Percentiles rank a stretch among this genome's conserved stretches.
Evolutionary conservation across 1,140 invertebrate genomes (phyloP).

Genomic region (Pseudoatta argentina): DNA sequence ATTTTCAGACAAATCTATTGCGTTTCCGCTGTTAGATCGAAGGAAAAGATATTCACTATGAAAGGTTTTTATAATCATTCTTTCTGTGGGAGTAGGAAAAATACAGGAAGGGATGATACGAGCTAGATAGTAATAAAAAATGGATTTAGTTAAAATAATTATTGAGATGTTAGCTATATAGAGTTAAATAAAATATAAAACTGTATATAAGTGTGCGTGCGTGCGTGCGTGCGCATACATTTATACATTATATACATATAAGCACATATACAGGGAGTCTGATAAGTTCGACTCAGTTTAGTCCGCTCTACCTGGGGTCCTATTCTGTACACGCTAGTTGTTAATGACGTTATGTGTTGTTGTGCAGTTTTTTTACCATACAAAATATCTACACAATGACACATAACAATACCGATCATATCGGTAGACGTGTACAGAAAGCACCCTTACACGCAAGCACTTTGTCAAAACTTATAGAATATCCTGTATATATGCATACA

Average conservation of each 20-base stretch:
- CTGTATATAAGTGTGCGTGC: constrained; percentile 67
- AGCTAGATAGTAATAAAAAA: constrained; percentile 74
- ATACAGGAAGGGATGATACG: constrained; percentile 70
- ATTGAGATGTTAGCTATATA: constrained; percentile 71
- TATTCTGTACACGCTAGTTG: too few relatives aligned
- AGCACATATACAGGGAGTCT: too few relatives aligned
- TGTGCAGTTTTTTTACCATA: too few relatives aligned
- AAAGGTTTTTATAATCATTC: constrained; percentile 68
- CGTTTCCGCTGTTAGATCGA: constrained; percentile 44
- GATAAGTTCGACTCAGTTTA: too few relatives aligned
- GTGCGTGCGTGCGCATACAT: background rate
- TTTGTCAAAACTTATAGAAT: too few relatives aligned
- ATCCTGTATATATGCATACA: background rate
- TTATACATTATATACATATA: background rate
- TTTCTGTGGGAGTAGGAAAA: constrained; percentile 65
- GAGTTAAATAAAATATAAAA: constrained; percentile 73
- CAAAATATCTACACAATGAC: too few relatives aligned
- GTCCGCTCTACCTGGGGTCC: too few relatives aligned
- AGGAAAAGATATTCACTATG: constrained; percentile 45
- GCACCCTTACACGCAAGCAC: too few relatives aligned
- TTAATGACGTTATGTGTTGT: too few relatives aligned
- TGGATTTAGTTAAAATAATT: constrained; percentile 72
- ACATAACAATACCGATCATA: too few relatives aligned
- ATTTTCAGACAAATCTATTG: constrained; percentile 45
- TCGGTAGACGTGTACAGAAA: too few relatives aligned